These are phyloP conservation scores for Cyrtorhinus lividipennis DNA, from an alignment of 1,140 invertebrate species.

Conservation along the genomic window DNA sequence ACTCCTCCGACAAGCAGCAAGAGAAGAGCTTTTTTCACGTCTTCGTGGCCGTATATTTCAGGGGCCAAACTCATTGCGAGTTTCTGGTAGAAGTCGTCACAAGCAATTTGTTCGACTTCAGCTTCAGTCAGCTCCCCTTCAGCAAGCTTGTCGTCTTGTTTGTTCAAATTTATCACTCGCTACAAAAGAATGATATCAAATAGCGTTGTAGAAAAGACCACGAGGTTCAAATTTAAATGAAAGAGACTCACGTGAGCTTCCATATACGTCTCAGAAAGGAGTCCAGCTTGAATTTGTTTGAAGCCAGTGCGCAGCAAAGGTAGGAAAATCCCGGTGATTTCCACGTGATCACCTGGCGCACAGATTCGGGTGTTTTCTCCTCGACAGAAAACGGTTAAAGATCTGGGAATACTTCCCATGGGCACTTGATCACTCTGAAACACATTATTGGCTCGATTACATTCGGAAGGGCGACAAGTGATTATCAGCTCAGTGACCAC, in stretches of 20 bases:
- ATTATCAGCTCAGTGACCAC: no score
- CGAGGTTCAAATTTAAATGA: neutral
- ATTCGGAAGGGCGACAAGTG: no score
- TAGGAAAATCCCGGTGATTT: conserved; percentile 82
- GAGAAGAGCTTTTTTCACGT: conserved; percentile 94
- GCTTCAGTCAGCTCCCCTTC: conserved; percentile 61
- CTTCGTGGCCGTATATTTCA: conserved; percentile 97
- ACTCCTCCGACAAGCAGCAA: conserved; percentile 91
- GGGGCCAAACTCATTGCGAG: conserved; percentile 88
- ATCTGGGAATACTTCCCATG: conserved; percentile 91
- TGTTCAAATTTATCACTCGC: conserved; percentile 24
- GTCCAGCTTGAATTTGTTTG: conserved; percentile 61
- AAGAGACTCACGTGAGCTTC: conserved; percentile 79
- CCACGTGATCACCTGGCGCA: conserved; percentile 89
- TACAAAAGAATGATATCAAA: conserved; percentile 15
- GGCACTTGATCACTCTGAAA: conserved; percentile 96
- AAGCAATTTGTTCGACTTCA: conserved; percentile 56
- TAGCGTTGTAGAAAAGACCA: neutral
- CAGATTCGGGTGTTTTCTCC: conserved; percentile 83
- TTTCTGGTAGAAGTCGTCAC: conserved; percentile 85
- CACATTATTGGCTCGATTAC: no score
- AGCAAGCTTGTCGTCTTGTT: conserved; percentile 50
- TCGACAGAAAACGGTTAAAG: conserved; percentile 77
- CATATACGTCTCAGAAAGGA: conserved; percentile 87
- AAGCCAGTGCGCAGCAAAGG: conserved; percentile 73